Conservation (phyloP, 2,888 invertebrate species). For the Rhagonycha fulva region DNA sequence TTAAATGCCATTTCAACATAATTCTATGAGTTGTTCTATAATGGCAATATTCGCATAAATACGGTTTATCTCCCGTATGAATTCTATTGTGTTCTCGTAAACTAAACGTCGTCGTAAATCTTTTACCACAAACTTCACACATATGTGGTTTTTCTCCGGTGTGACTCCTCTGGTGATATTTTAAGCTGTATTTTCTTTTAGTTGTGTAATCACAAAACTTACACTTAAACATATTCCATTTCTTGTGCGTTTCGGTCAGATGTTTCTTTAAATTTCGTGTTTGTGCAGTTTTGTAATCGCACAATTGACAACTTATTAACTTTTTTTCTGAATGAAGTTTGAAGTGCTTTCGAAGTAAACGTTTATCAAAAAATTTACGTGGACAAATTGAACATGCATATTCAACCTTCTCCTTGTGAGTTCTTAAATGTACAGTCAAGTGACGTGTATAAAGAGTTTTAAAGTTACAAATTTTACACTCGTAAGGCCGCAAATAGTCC, state of each 20-base stretch:
- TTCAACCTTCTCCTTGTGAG: neutral
- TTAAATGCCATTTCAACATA: neutral
- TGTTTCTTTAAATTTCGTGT: neutral
- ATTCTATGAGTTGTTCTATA: neutral
- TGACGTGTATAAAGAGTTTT: neutral
- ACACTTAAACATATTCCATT: neutral
- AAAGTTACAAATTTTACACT: neutral
- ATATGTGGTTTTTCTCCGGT: neutral
- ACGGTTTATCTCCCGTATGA: neutral
- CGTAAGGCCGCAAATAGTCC: neutral
- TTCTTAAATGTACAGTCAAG: neutral
- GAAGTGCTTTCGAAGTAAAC: too few relatives aligned
- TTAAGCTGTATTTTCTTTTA: neutral
- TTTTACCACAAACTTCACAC: neutral
- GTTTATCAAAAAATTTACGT: too few relatives aligned
- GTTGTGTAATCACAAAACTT: neutral
- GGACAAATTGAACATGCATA: too few relatives aligned
- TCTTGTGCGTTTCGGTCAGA: neutral
- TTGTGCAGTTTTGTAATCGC: neutral
- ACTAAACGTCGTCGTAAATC: neutral
- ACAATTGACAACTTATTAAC: neutral
- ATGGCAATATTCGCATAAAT: neutral
- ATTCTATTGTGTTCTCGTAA: neutral
- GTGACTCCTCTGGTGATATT: neutral
- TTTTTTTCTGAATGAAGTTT: neutral